Percentiles rank a stretch among this genome's conserved stretches.
phyloP scores from a whole-genome alignment of 2,797 vertebrate species.

The Enteromius anoplus region DNA sequence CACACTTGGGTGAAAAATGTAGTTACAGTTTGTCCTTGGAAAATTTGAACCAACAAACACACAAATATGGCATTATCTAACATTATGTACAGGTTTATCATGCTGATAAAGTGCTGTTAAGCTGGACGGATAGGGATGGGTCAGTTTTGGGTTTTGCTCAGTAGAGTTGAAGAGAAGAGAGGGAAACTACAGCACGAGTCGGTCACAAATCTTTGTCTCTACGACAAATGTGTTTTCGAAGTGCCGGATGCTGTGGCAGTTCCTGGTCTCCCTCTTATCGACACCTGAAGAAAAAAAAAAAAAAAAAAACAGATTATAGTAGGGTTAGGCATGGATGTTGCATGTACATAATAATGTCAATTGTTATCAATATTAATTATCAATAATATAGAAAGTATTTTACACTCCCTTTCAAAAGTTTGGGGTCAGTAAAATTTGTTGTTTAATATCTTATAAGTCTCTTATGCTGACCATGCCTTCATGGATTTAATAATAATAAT shows the following conservation, averaged over 20 bases:
- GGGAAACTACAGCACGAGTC: slow-evolving; percentile 70
- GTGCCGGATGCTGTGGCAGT: slow-evolving; percentile 89
- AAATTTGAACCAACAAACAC: neutral
- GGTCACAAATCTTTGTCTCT: slow-evolving; percentile 90
- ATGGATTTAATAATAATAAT: neutral
- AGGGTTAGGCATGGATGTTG: neutral
- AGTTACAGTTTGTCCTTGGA: neutral
- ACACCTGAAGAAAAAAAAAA: slow-evolving; percentile 80
- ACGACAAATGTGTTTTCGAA: slow-evolving; percentile 96
- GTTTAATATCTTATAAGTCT: neutral
- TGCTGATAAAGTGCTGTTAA: slow-evolving; percentile 82
- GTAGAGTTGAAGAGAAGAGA: slow-evolving; percentile 65
- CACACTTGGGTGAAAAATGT: neutral
- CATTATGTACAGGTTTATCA: slow-evolving; percentile 56
- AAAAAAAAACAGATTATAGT: slow-evolving; percentile 1
- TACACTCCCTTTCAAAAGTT: neutral
- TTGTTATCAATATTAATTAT: too few relatives aligned
- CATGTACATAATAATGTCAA: neutral
- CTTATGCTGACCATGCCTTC: neutral
- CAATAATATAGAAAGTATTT: neutral
- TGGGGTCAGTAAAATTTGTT: neutral
- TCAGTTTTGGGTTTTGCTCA: slow-evolving; percentile 64
- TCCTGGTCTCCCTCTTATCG: slow-evolving; percentile 81
- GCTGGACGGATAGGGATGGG: slow-evolving; percentile 74
- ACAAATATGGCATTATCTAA: slow-evolving; percentile 38